A percentile compares a stretch with the other conserved stretches of the same genome.
phyloP scores from a whole-genome alignment of 2,888 invertebrate genomes.

The Lithophane socia region DNA sequence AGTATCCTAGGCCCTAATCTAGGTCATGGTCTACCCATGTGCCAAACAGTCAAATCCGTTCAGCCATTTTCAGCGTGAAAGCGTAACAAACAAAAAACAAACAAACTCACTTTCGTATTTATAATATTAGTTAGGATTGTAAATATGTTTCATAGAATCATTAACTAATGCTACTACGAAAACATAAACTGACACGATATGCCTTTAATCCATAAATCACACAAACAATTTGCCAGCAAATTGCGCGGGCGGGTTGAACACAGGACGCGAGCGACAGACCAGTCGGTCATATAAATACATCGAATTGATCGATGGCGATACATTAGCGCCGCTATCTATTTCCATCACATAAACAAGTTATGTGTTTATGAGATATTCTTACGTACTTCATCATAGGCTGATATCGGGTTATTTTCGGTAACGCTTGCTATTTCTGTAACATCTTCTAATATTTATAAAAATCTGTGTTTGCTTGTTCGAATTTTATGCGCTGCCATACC shows the following conservation, averaged over 20 bases:
- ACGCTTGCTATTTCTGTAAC: not conserved
- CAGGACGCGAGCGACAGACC: constrained; percentile 53
- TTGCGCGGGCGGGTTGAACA: constrained; percentile 38
- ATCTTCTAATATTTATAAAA: not conserved
- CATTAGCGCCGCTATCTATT: constrained; percentile 62
- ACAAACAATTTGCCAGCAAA: constrained; percentile 52
- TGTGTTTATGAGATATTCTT: constrained; percentile 32
- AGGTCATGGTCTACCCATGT: too few relatives aligned
- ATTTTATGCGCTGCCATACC: too few relatives aligned
- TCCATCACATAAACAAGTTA: constrained; percentile 54
- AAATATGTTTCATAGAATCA: not conserved
- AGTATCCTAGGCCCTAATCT: too few relatives aligned
- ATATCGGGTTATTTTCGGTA: constrained; percentile 11
- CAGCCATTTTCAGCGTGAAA: too few relatives aligned
- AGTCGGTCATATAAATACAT: constrained; percentile 59
- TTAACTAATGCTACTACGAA: not conserved
- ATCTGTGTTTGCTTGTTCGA: too few relatives aligned
- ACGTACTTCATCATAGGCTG: constrained; percentile 27
- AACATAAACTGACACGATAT: constrained; percentile 15
- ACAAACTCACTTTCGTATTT: too few relatives aligned
- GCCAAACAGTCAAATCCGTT: too few relatives aligned
- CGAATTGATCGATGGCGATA: constrained; percentile 66
- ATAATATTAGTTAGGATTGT: too few relatives aligned
- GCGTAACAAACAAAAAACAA: too few relatives aligned
- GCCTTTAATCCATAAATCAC: constrained; percentile 46